A percentile compares a stretch with the other conserved stretches of the same genome.
Evolutionary conservation across 1,140 invertebrate species (phyloP).

Genomic region (Lordiphosa collinella): DNA sequence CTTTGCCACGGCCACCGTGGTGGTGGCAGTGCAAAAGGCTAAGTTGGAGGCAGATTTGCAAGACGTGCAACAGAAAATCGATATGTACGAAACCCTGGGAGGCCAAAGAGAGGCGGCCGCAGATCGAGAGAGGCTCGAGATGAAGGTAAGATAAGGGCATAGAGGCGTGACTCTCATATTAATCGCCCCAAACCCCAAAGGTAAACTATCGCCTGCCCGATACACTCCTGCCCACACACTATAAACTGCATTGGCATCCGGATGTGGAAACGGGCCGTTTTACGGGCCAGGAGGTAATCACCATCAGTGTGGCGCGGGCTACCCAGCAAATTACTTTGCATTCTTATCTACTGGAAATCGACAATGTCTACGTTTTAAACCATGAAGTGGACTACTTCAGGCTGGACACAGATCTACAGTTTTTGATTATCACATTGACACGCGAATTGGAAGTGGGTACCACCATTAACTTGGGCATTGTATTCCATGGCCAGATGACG

Average conservation of each 20-base stretch:
- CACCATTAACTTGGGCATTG: conserved; percentile 51
- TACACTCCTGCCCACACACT: conserved; percentile 85
- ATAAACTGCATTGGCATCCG: conserved; percentile 89
- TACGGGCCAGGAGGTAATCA: conserved; percentile 85
- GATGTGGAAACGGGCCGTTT: conserved; percentile 86
- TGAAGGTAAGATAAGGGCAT: conserved; percentile 16
- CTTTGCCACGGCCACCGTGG: conserved; percentile 78
- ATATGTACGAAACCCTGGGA: conserved; percentile 23
- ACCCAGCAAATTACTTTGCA: conserved; percentile 86
- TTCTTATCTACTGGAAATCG: conserved; percentile 80
- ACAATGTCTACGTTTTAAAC: conserved; percentile 39
- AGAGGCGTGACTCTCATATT: background rate
- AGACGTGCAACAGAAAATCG: conserved; percentile 50
- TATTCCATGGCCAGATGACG: conserved; percentile 79
- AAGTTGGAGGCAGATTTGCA: conserved; percentile 39
- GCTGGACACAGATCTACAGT: conserved; percentile 54
- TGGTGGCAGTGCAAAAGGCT: conserved; percentile 61
- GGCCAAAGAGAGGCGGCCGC: background rate
- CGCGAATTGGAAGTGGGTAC: conserved; percentile 22
- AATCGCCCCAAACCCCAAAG: conserved; percentile 18
- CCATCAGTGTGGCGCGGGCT: conserved; percentile 81
- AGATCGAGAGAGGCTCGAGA: conserved; percentile 10
- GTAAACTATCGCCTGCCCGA: conserved; percentile 83
- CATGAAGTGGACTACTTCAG: conserved; percentile 28
- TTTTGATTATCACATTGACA: conserved; percentile 52